Evolutionary conservation across 2,888 invertebrate species (phyloP), one percentile per base, ranked within the genome.

Genomic region (Enoplolaimus lenunculus): DNA sequence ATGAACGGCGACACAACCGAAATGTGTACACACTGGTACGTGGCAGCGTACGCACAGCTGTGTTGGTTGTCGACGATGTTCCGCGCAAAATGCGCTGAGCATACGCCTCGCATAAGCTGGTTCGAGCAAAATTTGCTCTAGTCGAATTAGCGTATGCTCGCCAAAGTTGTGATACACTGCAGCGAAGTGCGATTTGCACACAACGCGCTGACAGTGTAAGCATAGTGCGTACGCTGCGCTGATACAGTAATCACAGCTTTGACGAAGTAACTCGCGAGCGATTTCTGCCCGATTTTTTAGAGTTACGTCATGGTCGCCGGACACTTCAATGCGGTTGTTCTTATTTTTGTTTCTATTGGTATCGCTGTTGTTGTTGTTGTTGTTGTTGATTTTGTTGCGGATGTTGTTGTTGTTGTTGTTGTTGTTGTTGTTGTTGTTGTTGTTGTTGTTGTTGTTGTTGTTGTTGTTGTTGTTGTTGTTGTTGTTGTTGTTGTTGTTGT

Each of bases 51-150:
- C 16, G n/a, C 67, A 66, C 30, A 29, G 34, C 7, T 66, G 28
- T 34, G n/a, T 34, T 66, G 34, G 31, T 66, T 29, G 30, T 21
- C n/a, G n/a, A 3, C 7, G 13, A 34, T 66, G 67, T 66, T 34
- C 33, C 3, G 67, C 33, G 34, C 67, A 66, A 34, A 33, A 66
- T 2, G 34, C 7, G 34, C n/a, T 34, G 26, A 21, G n/a, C 13
- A 66, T 2, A 2, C 30, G 33, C n/a, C 34, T 21, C 13, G 34
- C 34, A 29, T 21, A 13, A n/a, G 31, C 34, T n/a, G 67, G 67
- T 31, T 66, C 67, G n/a, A 66, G 34, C 26, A 66, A 31, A 7
- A 66, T 66, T 30, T 66, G 28, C 33, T 66, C 67, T 7, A 66
- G 3, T 7, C 3, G 30, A n/a, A 66, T n/a, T 21, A 66, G 3